phyloP scores from a whole-genome alignment of 2,888 invertebrate species.

The Dusona sp. region DNA sequence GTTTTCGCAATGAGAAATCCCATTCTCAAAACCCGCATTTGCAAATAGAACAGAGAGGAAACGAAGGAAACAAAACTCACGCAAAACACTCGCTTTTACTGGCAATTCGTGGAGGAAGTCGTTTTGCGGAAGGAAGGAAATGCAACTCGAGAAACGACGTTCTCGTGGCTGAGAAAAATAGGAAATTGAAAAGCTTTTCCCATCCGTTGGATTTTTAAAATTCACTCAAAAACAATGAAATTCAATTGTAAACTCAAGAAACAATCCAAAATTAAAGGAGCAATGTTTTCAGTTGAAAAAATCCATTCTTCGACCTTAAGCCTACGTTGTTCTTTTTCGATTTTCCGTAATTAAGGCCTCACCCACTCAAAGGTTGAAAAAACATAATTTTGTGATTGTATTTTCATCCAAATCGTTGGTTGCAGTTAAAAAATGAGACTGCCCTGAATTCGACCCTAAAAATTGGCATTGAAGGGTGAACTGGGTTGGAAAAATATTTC shows the following conservation, averaged over 20 bases:
- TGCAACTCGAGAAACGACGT: neutral
- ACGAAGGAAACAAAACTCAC: conserved; percentile 1
- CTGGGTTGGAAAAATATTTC: neutral
- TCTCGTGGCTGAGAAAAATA: neutral
- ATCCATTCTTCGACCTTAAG: no score
- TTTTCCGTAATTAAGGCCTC: neutral
- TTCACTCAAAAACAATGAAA: neutral
- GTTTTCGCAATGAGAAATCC: conserved; percentile 26
- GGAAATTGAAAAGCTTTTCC: neutral
- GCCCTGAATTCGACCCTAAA: neutral
- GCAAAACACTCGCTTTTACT: conserved; percentile 14
- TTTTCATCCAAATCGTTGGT: neutral
- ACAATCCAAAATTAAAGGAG: no score
- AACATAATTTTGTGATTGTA: neutral
- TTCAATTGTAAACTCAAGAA: no score
- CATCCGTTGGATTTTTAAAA: neutral
- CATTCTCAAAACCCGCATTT: neutral
- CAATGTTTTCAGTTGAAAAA: no score
- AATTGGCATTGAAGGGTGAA: neutral
- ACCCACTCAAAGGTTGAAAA: neutral
- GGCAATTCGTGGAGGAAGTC: conserved; percentile 42
- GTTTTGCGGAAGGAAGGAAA: conserved; percentile 54
- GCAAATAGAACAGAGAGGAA: conserved; percentile 52
- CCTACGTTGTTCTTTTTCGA: neutral
- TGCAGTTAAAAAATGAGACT: neutral